These are phyloP conservation scores for Cheilosia urbana DNA, from an alignment of 2,888 invertebrate species.

Conservation along the genomic window DNA sequence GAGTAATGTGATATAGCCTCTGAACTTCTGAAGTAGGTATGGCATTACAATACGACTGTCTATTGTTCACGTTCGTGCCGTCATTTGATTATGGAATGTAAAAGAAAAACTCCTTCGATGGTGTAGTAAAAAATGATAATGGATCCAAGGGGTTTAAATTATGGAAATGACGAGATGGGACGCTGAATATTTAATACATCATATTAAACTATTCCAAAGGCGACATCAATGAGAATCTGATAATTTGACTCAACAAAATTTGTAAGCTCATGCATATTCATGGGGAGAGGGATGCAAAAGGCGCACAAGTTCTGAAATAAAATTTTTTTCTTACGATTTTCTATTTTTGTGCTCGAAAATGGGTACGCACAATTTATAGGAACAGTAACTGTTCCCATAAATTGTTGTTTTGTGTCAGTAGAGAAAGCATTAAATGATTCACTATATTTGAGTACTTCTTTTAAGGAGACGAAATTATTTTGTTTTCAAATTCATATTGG, in stretches of 20 bases:
- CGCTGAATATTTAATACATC: not conserved
- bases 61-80: not conserved
- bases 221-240: not conserved
- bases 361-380: no score
- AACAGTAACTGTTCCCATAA: no score
- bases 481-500: no score
- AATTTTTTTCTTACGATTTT: no score
- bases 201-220: not conserved
- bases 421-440: no score
- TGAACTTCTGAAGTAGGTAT: no score
- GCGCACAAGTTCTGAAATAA: no score
- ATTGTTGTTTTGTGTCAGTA: no score
- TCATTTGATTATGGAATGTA: not conserved
- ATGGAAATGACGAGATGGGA: not conserved
- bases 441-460: no score
- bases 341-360: no score
- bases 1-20: constrained; percentile 10
- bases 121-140: not conserved
- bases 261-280: not conserved
- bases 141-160: not conserved
- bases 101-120: not conserved
- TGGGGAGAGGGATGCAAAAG: not conserved
- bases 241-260: not conserved
- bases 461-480: no score
- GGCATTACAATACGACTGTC: not conserved